phyloP scores from a whole-genome alignment of 2,113 vertebrate species.

The Parus major region DNA sequence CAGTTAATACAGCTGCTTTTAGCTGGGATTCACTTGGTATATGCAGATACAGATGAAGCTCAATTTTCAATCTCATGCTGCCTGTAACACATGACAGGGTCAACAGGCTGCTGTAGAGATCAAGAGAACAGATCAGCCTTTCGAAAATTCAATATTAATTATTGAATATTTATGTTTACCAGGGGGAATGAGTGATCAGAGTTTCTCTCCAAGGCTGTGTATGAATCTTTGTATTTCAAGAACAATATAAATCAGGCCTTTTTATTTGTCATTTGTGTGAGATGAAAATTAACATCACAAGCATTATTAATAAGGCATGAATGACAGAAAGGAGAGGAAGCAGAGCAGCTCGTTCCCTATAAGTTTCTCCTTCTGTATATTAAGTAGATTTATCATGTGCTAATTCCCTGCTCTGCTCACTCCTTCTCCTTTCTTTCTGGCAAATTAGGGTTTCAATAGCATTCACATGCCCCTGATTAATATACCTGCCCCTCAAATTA shows the following conservation, averaged over 20 bases:
- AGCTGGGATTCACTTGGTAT: neutral
- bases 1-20: neutral
- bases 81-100: slow-evolving; percentile 20
- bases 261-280: slow-evolving; percentile 60
- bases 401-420: neutral
- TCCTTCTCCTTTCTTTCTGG: neutral
- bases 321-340: slow-evolving; percentile 38
- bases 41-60: neutral
- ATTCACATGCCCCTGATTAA: neutral
- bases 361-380: slow-evolving; percentile 22
- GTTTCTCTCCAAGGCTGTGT: slow-evolving; percentile 6
- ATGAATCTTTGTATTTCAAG: slow-evolving; percentile 49
- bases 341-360: neutral
- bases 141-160: slow-evolving; percentile 61
- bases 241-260: slow-evolving; percentile 61
- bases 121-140: slow-evolving; percentile 44
- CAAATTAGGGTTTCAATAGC: neutral
- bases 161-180: slow-evolving; percentile 62
- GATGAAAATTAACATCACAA: slow-evolving; percentile 62
- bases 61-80: neutral
- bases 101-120: slow-evolving; percentile 42
- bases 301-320: slow-evolving; percentile 65
- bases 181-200: slow-evolving; percentile 40
- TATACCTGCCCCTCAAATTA: neutral
- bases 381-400: slow-evolving; percentile 24